Conservation (phyloP, 2,888 invertebrate genomes). For the Drosophila setosimentum region DNA sequence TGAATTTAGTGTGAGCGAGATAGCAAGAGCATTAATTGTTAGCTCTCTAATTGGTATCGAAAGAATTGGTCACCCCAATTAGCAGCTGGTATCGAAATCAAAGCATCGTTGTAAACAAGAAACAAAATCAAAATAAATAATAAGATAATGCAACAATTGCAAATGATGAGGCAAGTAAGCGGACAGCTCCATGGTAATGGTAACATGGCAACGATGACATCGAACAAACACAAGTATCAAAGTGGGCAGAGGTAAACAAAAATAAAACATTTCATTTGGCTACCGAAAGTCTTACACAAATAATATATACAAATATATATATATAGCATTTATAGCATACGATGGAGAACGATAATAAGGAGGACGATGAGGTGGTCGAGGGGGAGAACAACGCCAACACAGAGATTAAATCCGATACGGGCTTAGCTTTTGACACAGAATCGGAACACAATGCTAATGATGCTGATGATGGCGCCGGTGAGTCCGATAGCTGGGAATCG, state of each 20-base stretch:
- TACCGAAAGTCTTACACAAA: constrained; percentile 4
- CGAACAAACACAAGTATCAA: constrained; percentile 20
- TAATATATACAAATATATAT: not conserved
- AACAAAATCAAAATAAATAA: not conserved
- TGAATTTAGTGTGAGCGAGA: constrained; percentile 29
- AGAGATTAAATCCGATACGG: constrained; percentile 8
- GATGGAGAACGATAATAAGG: constrained; percentile 51
- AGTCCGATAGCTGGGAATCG: constrained; percentile 58
- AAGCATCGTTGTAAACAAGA: not conserved
- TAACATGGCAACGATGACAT: constrained; percentile 34
- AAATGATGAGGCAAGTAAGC: not conserved
- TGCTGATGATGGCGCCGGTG: not conserved
- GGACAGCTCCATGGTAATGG: not conserved
- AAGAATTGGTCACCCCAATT: constrained; percentile 20
- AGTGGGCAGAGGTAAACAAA: constrained; percentile 14
- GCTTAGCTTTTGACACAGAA: constrained; percentile 32
- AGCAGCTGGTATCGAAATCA: not conserved
- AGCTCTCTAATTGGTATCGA: constrained; percentile 20
- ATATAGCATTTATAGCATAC: constrained; percentile 2
- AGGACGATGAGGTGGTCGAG: constrained; percentile 63
- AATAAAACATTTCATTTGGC: constrained; percentile 2
- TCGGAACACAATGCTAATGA: constrained; percentile 10
- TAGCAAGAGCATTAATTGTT: not conserved
- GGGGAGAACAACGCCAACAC: constrained; percentile 20
- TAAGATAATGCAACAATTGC: not conserved